Evolutionary conservation across 2,888 invertebrate species (phyloP).

Genomic region (Acanthosepion pharaonis): DNA sequence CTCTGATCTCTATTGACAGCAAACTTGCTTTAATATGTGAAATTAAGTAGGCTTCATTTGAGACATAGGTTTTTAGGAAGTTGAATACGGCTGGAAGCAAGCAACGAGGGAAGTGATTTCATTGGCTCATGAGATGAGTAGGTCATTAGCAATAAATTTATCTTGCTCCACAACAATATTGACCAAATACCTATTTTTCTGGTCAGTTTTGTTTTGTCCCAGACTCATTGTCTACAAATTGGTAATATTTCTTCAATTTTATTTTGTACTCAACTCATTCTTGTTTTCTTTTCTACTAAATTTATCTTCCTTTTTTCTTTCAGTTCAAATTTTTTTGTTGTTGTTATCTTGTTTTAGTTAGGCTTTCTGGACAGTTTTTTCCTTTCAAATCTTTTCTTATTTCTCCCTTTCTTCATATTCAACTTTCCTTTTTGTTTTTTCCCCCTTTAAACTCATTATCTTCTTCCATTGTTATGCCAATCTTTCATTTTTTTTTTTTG

Average conservation of each 20-base stretch:
- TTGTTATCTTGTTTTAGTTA: neutral
- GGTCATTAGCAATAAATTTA: neutral
- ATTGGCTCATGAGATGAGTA: conserved; percentile 33
- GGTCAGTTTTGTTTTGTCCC: neutral
- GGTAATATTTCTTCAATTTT: neutral
- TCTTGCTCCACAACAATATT: neutral
- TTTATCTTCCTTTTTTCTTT: neutral
- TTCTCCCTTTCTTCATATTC: no score
- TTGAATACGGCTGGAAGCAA: neutral
- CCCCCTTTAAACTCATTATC: no score
- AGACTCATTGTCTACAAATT: conserved; percentile 11
- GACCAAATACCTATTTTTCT: neutral
- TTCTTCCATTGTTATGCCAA: no score
- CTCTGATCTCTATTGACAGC: neutral
- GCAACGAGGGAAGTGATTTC: neutral
- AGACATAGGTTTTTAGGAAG: neutral
- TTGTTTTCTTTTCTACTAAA: neutral
- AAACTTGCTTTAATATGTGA: neutral
- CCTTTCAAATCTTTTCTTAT: no score
- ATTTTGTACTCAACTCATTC: neutral
- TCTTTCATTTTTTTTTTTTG: no score
- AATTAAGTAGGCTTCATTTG: neutral
- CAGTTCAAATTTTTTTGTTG: neutral
- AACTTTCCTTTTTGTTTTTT: no score
- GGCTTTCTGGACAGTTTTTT: neutral